phyloP scores from a whole-genome alignment of 2,797 vertebrate species.

The Catostomus latipinnis region DNA sequence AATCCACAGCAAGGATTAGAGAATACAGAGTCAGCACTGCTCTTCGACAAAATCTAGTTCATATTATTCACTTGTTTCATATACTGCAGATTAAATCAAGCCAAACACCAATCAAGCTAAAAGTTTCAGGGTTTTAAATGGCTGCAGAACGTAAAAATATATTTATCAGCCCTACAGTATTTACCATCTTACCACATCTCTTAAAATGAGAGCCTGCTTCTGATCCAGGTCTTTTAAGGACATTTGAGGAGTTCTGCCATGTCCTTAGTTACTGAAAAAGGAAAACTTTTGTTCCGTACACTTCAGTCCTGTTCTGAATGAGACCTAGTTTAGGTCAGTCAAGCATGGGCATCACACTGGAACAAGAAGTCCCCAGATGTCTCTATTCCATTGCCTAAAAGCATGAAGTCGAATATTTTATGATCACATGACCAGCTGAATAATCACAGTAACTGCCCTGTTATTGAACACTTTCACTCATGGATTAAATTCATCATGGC shows the following conservation, averaged over 20 bases:
- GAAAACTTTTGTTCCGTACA: neutral
- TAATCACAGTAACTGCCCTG: too few relatives aligned
- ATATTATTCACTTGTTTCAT: conserved; percentile 7
- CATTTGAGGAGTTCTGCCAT: neutral
- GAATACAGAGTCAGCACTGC: conserved; percentile 24
- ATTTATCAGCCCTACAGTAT: neutral
- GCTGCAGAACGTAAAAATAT: conserved; percentile 1
- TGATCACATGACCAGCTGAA: too few relatives aligned
- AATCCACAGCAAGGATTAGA: conserved; percentile 34
- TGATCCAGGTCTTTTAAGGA: conserved; percentile 22
- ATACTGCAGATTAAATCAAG: neutral
- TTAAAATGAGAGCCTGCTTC: neutral
- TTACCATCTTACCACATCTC: neutral
- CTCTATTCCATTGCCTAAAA: neutral
- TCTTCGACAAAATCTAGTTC: conserved; percentile 9
- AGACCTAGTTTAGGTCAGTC: neutral
- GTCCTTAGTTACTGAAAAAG: conserved; percentile 19
- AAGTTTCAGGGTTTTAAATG: conserved; percentile 8
- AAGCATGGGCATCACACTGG: neutral
- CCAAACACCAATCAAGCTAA: conserved; percentile 4
- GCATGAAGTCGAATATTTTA: neutral
- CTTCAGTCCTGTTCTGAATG: neutral
- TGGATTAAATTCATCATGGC: too few relatives aligned
- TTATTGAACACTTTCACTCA: too few relatives aligned
- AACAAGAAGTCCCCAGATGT: neutral